Conservation (phyloP, 1,140 invertebrate species). For the Achatina immaculata region DNA sequence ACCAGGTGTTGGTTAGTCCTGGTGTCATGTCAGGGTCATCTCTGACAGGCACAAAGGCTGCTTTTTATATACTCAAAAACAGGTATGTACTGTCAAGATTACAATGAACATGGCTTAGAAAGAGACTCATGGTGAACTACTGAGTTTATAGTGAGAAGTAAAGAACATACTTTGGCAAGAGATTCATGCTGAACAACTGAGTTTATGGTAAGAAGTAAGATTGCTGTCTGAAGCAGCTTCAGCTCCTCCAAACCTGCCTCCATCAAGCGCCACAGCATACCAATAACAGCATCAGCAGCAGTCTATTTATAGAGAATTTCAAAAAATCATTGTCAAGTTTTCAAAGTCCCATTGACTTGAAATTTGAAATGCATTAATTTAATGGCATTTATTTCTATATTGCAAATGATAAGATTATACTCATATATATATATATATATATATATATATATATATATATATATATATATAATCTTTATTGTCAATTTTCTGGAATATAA, state of each 20-base stretch:
- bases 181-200: slow-evolving; percentile 92
- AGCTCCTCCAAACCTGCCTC: slow-evolving; percentile 94
- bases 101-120: slow-evolving; percentile 83
- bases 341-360: background rate
- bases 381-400: background rate
- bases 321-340: background rate
- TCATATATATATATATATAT: too few species aligned
- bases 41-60: too few species aligned
- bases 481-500: too few species aligned
- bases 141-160: slow-evolving; percentile 91
- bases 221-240: slow-evolving; percentile 95
- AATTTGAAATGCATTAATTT: background rate
- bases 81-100: too few species aligned
- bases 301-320: slow-evolving; percentile 56
- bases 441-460: too few species aligned
- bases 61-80: too few species aligned
- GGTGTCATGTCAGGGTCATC: too few species aligned
- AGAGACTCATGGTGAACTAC: slow-evolving; percentile 93
- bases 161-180: slow-evolving; percentile 84
- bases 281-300: slow-evolving; percentile 91
- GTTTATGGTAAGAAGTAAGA: slow-evolving; percentile 93
- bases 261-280: slow-evolving; percentile 93
- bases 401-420: too few species aligned
- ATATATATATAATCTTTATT: too few species aligned
- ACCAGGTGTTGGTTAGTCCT: too few species aligned